These are phyloP conservation scores for Drosophila kurseongensis DNA, from an alignment of 1,140 invertebrate species.

Conservation along the genomic window DNA sequence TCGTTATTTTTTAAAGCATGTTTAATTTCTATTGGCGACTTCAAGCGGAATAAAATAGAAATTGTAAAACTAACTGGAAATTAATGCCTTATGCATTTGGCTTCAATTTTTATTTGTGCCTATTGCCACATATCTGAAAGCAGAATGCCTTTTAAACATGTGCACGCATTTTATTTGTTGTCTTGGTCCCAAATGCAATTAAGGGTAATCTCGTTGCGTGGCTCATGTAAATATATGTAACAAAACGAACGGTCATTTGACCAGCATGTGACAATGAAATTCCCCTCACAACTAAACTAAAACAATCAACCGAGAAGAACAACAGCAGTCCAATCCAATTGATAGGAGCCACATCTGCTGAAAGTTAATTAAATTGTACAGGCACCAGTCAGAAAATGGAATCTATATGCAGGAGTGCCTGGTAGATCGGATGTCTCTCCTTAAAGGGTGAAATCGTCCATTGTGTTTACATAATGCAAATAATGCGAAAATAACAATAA, in stretches of 20 bases:
- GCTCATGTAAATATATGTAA: conserved; percentile 35
- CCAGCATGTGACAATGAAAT: conserved; percentile 54
- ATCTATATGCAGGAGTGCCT: conserved; percentile 54
- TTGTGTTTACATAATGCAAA: conserved; percentile 73
- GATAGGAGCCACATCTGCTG: conserved; percentile 54
- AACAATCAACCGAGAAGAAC: conserved; percentile 21
- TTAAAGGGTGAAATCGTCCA: conserved; percentile 24
- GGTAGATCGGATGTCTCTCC: conserved; percentile 3
- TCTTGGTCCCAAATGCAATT: conserved; percentile 45
- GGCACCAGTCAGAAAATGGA: conserved; percentile 50
- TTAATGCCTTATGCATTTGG: too few species aligned
- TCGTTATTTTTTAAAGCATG: too few species aligned
- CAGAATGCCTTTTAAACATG: neutral
- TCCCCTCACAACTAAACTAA: conserved; percentile 23
- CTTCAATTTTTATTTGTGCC: too few species aligned
- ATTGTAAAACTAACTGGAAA: too few species aligned
- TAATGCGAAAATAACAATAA: conserved; percentile 76
- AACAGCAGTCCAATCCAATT: conserved; percentile 28
- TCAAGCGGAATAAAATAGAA: too few species aligned
- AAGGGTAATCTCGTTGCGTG: conserved; percentile 16
- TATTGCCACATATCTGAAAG: neutral
- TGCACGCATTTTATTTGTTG: conserved; percentile 43
- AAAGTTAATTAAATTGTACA: conserved; percentile 78
- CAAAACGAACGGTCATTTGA: conserved; percentile 34
- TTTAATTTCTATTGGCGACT: too few species aligned